phyloP scores from a whole-genome alignment of 2,113 vertebrate species.

The Lontra canadensis region DNA sequence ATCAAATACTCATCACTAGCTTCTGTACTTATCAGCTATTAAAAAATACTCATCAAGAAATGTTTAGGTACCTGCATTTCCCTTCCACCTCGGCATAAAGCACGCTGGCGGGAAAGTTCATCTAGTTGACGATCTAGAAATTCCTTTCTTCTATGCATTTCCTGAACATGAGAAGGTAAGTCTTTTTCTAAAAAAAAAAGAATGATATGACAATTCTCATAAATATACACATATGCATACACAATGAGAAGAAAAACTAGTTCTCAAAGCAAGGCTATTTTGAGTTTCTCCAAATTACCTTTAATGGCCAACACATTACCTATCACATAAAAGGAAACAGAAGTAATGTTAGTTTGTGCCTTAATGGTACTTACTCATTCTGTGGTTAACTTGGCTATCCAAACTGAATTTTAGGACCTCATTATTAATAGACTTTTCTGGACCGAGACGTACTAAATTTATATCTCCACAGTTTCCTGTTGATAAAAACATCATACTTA shows the following conservation, averaged over 20 bases:
- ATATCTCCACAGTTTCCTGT: conserved; percentile 93
- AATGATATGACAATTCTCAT: neutral
- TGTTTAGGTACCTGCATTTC: conserved; percentile 67
- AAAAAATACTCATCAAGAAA: neutral
- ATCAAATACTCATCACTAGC: neutral
- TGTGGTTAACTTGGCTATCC: conserved; percentile 87
- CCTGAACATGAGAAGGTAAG: conserved; percentile 78
- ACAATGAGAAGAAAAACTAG: neutral
- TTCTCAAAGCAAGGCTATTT: neutral
- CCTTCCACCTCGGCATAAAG: conserved; percentile 80
- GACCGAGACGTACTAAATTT: conserved; percentile 89
- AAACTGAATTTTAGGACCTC: conserved; percentile 88
- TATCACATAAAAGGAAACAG: neutral
- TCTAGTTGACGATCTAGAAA: conserved; percentile 86
- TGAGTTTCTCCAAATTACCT: neutral
- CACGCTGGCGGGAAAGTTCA: conserved; percentile 84
- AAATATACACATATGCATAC: neutral
- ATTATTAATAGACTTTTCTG: conserved; percentile 87
- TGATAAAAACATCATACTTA: conserved; percentile 55
- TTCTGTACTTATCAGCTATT: neutral
- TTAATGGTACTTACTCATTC: conserved; percentile 87
- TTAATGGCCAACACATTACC: neutral
- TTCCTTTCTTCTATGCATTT: conserved; percentile 83
- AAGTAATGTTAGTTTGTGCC: neutral
- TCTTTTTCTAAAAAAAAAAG: conserved; percentile 79